phyloP scores from a whole-genome alignment of 2,113 vertebrate species.

The Etia nguti region DNA sequence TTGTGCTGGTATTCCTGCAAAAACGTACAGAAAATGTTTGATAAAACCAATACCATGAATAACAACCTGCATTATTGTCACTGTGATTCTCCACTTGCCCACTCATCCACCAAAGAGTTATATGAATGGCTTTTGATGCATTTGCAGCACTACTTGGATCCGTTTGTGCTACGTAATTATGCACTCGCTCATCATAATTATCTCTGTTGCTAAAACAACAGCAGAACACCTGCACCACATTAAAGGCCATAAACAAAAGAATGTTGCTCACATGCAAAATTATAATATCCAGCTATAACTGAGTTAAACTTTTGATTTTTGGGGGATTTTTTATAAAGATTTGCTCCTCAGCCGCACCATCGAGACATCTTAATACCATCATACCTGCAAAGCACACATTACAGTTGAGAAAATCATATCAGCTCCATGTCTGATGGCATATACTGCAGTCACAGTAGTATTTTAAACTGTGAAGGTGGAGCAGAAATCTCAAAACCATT shows the following conservation, averaged over 20 bases:
- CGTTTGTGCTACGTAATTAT: background rate
- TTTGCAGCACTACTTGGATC: background rate
- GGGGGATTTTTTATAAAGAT: background rate
- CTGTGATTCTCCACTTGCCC: background rate
- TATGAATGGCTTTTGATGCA: background rate
- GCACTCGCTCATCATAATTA: background rate
- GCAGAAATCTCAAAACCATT: background rate
- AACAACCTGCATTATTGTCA: background rate
- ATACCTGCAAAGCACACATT: background rate
- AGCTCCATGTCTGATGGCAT: background rate
- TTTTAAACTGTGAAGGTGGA: background rate
- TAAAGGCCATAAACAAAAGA: background rate
- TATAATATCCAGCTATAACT: fast-evolving
- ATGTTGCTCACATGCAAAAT: background rate
- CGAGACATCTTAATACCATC: fast-evolving
- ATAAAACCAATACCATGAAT: background rate
- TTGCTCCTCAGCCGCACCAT: background rate
- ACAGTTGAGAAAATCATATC: background rate
- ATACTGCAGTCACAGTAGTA: background rate
- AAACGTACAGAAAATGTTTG: background rate
- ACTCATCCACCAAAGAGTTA: background rate
- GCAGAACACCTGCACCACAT: background rate
- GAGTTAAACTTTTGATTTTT: background rate
- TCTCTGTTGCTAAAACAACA: background rate
- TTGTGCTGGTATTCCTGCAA: background rate